Base-by-base conservation (phyloP, 2,113 vertebrate genomes). In the Gadus macrocephalus region DNA sequence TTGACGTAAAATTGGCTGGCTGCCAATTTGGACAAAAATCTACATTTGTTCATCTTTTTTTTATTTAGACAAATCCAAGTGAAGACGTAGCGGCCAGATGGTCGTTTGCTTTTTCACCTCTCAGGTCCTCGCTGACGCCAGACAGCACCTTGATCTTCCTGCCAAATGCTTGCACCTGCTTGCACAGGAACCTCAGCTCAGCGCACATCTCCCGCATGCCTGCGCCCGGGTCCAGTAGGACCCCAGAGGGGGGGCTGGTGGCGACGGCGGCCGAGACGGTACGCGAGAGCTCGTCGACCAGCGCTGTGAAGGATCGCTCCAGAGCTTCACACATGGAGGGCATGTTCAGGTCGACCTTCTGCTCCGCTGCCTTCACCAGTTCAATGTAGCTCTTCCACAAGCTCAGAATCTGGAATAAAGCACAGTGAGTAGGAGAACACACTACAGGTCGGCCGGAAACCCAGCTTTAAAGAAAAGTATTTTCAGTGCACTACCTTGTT, bases 151-250 rank as follows among this genome's bases (percentile, higher is more conserved):
- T 70, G 64, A 95, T 66, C 14, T 86, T 64, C 59, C 22, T 71
- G 35, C 38, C 66, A 14, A 83, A 80, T 15, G 22, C 49, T 68
- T 85, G 49, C 58, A 91, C 85, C 69, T 86, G 85, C 11, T n/a
- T 35, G 53, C 74, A 84, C 69, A 91, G 66, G 3, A 14, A 2
- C 11, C 60, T 74, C 11, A 96, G 89, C 62, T 89, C 76, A 5
- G 79, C 65, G 22, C 87, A 81, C 27, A 88, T 90, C 12, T 82
- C 85, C 2, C 69, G 69, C 15, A 87, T 76, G 5, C 92, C 87
- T 76, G 95, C 92, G 0, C 60, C 9, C 0, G 92, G 92, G 64
- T 95, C 93, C 42, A 90, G 83, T 81, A 90, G 95, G 7, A 72
- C 72, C 8, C 83, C 89, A 0, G 89, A 86, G 3, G 88, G 80